Base-by-base conservation (phyloP, 1,140 invertebrate genomes). In the Lasaia peninsularis region DNA sequence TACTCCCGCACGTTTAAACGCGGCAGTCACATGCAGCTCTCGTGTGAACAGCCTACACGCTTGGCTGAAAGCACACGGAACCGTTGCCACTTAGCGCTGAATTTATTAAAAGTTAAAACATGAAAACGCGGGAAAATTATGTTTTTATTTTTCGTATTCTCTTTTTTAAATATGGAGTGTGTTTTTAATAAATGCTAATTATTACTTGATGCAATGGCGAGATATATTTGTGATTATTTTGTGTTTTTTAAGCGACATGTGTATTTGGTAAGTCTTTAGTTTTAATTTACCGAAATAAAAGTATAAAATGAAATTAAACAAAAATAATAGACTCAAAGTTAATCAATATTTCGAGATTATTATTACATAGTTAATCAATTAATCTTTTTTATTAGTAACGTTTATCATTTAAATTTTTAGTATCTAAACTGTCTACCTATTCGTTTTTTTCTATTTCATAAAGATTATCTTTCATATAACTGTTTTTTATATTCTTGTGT, bases 231-330 rank as follows among this genome's bases (percentile, higher is more conserved):
- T 62, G 65, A 71, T 49, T 66, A 59, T 66, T 80, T 63, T 62
- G 69, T 68, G 56, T 67, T 72, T 68, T 52, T 81, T 31, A 80
- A 69, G 52, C 68, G 68, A 55, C 78, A 75, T 11, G 53, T 77
- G 53, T 76, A 77, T 76, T 71, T 82, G 76, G 81, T 85, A 63
- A 82, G 81, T 76, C 48, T 54, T 49, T 54, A 49, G 21, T 52
- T 51, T 24, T 21, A 21, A 20, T 9, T 44, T 20, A 20, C 16
- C 8, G 1, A 6, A 28, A 28, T 6, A 28, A 28, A 28, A 4
- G 24, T 28, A 28, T n/a, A n/a, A n/a, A n/a, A n/a, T n/a, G n/a
- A n/a, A n/a, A n/a, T n/a, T n/a, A n/a, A n/a, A n/a, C n/a, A n/a
- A n/a, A n/a, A n/a, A n/a, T n/a, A n/a, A n/a, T n/a, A n/a, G n/a